Base-by-base conservation (phyloP, 53 echinoderm and acorn worm species). In the Luidia sarsii region DNA sequence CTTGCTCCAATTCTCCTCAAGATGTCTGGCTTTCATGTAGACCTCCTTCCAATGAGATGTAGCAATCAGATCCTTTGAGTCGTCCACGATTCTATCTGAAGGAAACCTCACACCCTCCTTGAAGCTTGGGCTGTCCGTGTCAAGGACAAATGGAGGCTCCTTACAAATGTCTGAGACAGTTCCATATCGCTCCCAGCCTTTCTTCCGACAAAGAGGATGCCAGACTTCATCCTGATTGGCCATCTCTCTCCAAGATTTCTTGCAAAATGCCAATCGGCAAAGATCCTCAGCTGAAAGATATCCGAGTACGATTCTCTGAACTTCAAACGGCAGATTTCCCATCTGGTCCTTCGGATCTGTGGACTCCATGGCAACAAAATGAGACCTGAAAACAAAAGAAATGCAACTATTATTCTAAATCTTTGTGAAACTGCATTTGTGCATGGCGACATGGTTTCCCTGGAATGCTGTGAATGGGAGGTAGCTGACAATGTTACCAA, bases 11-110 rank as follows among this genome's bases (percentile, higher is more conserved):
- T 70, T 70, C 7, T 9, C 32, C 35, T 70, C 70, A 13, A 70
- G 70, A 7, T 70, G 70, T 1, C 19, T 27, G 18, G 50, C 70
- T 50, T 70, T 70, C 70, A 70, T 70, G 51, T 70, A 51, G 16
- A 70, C 31, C 33, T 49, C 50, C 50, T 70, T 70, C 70, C 70
- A 57, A 7, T 57, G 23, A 15, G 27, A 57, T 24, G 59, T 57
- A 21, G 15, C 7, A 53, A 11, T 41, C 41, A 41, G 6, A 6
- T 7, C 41, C 27, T 57, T n/a, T n/a, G n/a, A n/a, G n/a, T n/a
- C 59, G 14, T 25, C 28, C 19, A 57, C 59, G 6, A 57, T 5
- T 24, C 15, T 6, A 25, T 57, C 59, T 4, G 19, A 25, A 25
- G 59, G 28, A 19, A 57, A 57, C 5, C 28, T 57, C 27, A 57